Base-by-base conservation (phyloP, 2,888 invertebrate species). In the Ormyrus labotus region DNA sequence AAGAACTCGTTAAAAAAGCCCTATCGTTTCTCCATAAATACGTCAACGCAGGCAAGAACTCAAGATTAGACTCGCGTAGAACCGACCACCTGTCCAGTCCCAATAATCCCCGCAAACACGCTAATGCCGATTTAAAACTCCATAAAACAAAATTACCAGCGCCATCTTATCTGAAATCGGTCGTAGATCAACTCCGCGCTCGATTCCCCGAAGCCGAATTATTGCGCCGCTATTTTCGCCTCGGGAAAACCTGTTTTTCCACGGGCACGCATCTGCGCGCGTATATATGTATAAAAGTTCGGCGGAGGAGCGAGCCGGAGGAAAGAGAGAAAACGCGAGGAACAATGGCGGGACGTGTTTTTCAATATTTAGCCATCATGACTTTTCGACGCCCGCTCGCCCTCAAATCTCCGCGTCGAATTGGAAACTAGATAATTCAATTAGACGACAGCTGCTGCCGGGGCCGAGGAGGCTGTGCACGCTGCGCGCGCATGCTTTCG, bases 281-380 rank as follows among this genome's bases (percentile, higher is more conserved):
- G 50, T 8, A 53, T 8, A 53, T 34, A 2, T 61, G 0, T n/a
- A 84, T 85, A 85, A 86, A 86, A 84, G 83, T 84, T 78, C 83
- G 61, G 77, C 60, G 51, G 19, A 19, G 19, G 19, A 19, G 1
- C 19, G 19, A 19, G 0, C 19, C 19, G 19, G 19, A 19, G 19
- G 19, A 19, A 1, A 19, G 19, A 13, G 19, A 6, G n/a, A 13
- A 13, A 13, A 13, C 60, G 65, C 57, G 45, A 0, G n/a, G 87
- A 86, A 90, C 89, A 89, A 90, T 89, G 85, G 83, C 85, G 83
- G 87, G 89, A 87, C 89, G 88, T 90, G 90, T 90, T 90, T 89
- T 89, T 90, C 90, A 90, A 90, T 90, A 90, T 90, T 90, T 89
- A 90, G 89, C 89, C 90, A 88, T 90, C 90, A 89, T 89, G 90